These are phyloP conservation scores for Spea multiplicata DNA, from an alignment of 2,113 vertebrate species.

Conservation along the genomic window DNA sequence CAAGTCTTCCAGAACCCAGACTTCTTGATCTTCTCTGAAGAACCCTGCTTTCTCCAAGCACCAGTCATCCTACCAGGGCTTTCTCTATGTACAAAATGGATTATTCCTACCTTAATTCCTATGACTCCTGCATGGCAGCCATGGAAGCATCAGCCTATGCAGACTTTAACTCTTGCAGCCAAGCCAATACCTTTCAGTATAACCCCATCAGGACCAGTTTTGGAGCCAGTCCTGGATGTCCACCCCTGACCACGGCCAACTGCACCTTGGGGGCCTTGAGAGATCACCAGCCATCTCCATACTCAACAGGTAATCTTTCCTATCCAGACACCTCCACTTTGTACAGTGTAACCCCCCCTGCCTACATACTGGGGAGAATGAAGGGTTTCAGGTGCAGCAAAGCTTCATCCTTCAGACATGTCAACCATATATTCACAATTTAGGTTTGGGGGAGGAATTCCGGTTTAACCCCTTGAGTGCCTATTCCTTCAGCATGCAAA, in stretches of 20 bases:
- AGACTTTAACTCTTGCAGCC: conserved; percentile 93
- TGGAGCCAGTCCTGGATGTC: conserved; percentile 77
- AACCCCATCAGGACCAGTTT: conserved; percentile 86
- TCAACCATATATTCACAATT: no score
- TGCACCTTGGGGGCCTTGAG: conserved; percentile 86
- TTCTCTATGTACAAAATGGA: conserved; percentile 80
- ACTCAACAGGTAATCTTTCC: conserved; percentile 78
- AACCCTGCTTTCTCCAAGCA: conserved; percentile 32
- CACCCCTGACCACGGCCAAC: conserved; percentile 82
- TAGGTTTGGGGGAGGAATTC: no score
- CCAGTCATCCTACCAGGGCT: neutral
- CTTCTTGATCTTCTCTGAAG: neutral
- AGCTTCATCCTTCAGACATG: no score
- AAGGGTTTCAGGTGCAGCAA: no score
- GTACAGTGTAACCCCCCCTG: conserved; percentile 29
- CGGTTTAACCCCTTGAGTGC: no score
- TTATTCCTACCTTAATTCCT: conserved; percentile 97
- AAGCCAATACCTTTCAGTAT: conserved; percentile 88
- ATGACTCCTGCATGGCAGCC: conserved; percentile 95
- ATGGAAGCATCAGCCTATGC: conserved; percentile 95
- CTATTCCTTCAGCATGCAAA: no score
- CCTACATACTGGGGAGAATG: no score
- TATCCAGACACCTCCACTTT: no score
- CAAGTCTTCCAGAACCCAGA: neutral
- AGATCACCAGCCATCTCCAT: conserved; percentile 88